Evolutionary conservation across 2,888 invertebrate species (phyloP).

Genomic region (Synanthedon tipuliformis): DNA sequence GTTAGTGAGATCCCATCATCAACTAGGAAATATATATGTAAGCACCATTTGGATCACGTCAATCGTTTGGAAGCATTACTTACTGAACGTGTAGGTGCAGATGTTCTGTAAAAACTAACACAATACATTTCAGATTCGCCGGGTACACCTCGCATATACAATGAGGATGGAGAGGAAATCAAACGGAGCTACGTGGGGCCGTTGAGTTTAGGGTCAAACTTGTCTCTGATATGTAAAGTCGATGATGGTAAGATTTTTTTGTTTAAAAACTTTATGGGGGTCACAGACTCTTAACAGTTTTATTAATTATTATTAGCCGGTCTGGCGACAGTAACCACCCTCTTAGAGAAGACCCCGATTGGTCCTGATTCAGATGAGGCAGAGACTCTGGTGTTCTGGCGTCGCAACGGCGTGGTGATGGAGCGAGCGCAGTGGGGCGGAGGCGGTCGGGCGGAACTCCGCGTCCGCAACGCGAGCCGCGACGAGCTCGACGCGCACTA

Average conservation of each 20-base stretch:
- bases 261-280: neutral
- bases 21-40: too few species aligned
- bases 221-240: slow-evolving; percentile 38
- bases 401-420: slow-evolving; percentile 31
- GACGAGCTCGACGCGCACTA: slow-evolving; percentile 40
- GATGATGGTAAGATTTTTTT: slow-evolving; percentile 24
- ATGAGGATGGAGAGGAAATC: slow-evolving; percentile 22
- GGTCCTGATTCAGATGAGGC: slow-evolving; percentile 19
- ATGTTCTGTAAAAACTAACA: too few species aligned
- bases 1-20: too few species aligned
- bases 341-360: too few species aligned
- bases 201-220: slow-evolving; percentile 28
- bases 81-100: too few species aligned
- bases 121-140: slow-evolving; percentile 27
- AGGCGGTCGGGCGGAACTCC: slow-evolving; percentile 29
- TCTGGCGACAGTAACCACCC: too few species aligned
- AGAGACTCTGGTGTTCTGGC: slow-evolving; percentile 41
- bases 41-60: too few species aligned
- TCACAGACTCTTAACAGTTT: too few species aligned
- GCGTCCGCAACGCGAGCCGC: slow-evolving; percentile 26
- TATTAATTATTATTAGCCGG: too few species aligned
- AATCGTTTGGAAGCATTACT: too few species aligned
- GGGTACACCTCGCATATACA: slow-evolving; percentile 31
- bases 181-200: slow-evolving; percentile 33
- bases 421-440: slow-evolving; percentile 22